phyloP scores from a whole-genome alignment of 2,113 vertebrate genomes.

The Neotragus moschatus region DNA sequence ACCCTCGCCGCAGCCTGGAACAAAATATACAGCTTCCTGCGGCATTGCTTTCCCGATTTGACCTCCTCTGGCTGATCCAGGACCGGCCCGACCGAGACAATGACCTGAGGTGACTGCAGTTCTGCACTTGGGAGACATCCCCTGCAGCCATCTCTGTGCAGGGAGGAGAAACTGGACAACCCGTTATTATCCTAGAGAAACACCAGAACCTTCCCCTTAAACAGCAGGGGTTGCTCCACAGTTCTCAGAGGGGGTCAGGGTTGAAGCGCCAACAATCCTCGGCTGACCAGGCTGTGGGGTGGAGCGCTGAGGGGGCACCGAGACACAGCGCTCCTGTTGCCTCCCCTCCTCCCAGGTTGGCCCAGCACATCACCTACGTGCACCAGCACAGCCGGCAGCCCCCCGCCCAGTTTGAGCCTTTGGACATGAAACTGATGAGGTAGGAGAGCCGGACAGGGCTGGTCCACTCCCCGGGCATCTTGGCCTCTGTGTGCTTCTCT shows the following conservation, averaged over 20 bases:
- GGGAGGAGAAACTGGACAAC: background rate
- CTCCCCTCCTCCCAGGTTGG: slow-evolving; percentile 76
- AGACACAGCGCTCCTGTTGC: background rate
- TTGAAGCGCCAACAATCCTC: background rate
- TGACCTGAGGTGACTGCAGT: slow-evolving; percentile 82
- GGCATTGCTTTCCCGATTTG: slow-evolving; percentile 92
- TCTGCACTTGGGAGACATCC: background rate
- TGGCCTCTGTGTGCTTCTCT: background rate
- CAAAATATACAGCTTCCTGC: slow-evolving; percentile 93
- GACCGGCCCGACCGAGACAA: slow-evolving; percentile 90
- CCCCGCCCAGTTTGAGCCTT: slow-evolving; percentile 87
- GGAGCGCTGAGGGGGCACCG: background rate
- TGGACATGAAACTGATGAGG: slow-evolving; percentile 97
- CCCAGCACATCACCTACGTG: slow-evolving; percentile 95
- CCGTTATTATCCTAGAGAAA: background rate
- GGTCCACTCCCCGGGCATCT: accelerated
- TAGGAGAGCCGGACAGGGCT: slow-evolving; percentile 37
- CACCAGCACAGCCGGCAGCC: slow-evolving; percentile 93
- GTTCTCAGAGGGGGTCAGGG: background rate
- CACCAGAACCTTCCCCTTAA: background rate
- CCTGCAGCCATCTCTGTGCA: background rate
- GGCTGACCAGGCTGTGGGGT: background rate
- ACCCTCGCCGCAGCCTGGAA: slow-evolving; percentile 88
- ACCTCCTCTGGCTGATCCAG: slow-evolving; percentile 94
- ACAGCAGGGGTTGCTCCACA: too few relatives aligned